Evolutionary conservation across 2,113 vertebrate species (phyloP).

Genomic region (Patagioenas fasciata): DNA sequence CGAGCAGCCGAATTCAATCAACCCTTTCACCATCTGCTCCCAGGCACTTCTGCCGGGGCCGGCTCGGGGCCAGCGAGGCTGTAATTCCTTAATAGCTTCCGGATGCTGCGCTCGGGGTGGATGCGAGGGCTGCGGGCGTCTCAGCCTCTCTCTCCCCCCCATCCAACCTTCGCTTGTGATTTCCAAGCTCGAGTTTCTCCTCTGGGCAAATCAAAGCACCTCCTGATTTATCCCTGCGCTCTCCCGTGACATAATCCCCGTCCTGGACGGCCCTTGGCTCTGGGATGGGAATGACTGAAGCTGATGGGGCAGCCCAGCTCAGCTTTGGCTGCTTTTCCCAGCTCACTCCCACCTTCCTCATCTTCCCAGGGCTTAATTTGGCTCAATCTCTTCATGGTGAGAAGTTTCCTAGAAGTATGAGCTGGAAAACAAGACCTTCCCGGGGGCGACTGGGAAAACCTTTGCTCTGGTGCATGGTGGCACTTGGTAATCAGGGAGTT

Average conservation of each 20-base stretch:
- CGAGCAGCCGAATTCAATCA: conserved; percentile 63
- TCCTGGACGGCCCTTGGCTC: not conserved
- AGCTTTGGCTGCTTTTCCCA: not conserved
- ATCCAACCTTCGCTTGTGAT: not conserved
- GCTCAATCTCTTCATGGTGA: not conserved
- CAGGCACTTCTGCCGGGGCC: conserved; percentile 46
- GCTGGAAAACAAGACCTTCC: not conserved
- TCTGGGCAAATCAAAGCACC: not conserved
- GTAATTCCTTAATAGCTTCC: conserved; percentile 75
- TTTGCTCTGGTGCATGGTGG: too few species aligned
- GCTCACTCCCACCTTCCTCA: conserved; percentile 38
- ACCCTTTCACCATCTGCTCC: conserved; percentile 61
- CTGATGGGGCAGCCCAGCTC: not conserved
- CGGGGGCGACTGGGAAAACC: too few species aligned
- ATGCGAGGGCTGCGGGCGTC: not conserved
- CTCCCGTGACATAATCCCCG: not conserved
- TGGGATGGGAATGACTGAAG: not conserved
- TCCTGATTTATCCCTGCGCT: not conserved
- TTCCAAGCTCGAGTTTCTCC: conserved; percentile 31
- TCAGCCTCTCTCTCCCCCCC: not conserved
- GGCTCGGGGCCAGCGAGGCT: conserved; percentile 64
- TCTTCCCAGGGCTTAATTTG: conserved; percentile 11
- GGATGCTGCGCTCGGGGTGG: conserved; percentile 42
- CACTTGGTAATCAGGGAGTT: not conserved
- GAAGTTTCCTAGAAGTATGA: conserved; percentile 39